phyloP scores from a whole-genome alignment of 2,797 vertebrate genomes.

The Sebastes minor region DNA sequence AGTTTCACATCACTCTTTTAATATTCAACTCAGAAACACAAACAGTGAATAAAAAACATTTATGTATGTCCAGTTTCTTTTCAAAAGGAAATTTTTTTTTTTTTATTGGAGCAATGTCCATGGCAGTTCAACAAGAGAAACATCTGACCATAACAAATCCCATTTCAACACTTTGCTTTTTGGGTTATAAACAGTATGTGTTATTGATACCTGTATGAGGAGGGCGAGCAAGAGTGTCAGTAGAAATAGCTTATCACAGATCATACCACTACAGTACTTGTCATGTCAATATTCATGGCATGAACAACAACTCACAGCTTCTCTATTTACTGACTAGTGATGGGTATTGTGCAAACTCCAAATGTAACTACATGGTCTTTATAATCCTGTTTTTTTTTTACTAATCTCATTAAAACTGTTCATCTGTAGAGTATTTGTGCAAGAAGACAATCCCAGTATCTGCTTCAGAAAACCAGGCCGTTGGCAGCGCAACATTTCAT shows the following conservation, averaged over 20 bases:
- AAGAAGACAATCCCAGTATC: background rate
- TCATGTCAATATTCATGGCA: background rate
- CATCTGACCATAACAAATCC: background rate
- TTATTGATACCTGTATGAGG: background rate
- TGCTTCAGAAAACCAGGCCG: background rate
- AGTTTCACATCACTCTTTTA: constrained; percentile 35
- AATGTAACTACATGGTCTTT: background rate
- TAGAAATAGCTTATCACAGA: background rate
- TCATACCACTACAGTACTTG: background rate
- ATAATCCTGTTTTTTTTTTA: background rate
- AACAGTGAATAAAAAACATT: background rate
- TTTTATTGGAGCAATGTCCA: background rate
- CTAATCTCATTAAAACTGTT: background rate
- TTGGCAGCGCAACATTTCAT: background rate
- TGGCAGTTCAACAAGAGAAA: background rate
- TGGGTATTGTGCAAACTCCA: background rate
- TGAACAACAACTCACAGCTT: background rate
- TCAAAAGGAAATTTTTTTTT: background rate
- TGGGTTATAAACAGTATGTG: background rate
- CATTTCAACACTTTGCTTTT: background rate
- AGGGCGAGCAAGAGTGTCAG: background rate
- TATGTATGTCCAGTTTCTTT: background rate
- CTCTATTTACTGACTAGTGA: background rate
- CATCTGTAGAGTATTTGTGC: background rate
- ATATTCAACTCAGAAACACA: constrained; percentile 17